These are phyloP conservation scores for Phrynocephalus forsythii DNA, from an alignment of 2,797 vertebrate species.

Conservation along the genomic window DNA sequence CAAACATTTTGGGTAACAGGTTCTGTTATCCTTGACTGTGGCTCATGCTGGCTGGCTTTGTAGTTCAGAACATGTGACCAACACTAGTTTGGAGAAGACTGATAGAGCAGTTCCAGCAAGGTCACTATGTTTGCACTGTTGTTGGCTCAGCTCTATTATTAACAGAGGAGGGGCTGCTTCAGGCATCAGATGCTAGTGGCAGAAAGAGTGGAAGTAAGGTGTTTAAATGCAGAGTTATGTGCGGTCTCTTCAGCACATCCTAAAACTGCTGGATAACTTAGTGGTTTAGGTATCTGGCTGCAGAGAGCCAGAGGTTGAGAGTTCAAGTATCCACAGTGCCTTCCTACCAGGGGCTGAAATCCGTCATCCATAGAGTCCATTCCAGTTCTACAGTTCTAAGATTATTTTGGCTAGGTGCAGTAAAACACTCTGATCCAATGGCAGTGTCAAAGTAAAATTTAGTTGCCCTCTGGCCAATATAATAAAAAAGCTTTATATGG, in stretches of 20 bases:
- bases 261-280: no score
- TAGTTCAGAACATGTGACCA: neutral
- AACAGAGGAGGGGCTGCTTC: neutral
- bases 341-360: no score
- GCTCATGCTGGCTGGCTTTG: neutral
- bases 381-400: neutral
- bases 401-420: neutral
- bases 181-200: neutral
- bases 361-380: no score
- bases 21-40: neutral
- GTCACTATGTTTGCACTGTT: no score
- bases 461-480: neutral
- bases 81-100: neutral
- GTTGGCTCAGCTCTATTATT: no score
- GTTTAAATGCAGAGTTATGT: no score
- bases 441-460: neutral
- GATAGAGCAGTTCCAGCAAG: neutral
- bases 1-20: neutral
- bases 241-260: no score
- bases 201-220: neutral
- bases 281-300: no score
- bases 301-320: no score
- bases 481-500: no score
- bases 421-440: no score
- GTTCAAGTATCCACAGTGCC: no score